These are phyloP conservation scores for Serripes groenlandicus DNA, from an alignment of 2,888 invertebrate genomes.

Conservation along the genomic window DNA sequence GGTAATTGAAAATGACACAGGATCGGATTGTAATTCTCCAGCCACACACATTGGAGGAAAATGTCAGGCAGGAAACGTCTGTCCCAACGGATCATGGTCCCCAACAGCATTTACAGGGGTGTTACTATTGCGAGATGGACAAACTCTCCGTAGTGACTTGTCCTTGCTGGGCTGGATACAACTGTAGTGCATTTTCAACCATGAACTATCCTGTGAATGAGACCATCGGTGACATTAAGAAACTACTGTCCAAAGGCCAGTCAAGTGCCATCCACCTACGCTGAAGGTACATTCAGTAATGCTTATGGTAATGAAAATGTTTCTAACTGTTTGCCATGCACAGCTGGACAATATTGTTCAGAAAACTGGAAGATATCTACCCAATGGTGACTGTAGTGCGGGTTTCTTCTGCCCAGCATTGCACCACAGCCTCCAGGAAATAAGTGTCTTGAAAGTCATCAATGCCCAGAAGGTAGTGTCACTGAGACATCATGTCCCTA, in stretches of 20 bases:
- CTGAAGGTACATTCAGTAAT: conserved; percentile 80
- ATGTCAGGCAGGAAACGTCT: conserved; percentile 83
- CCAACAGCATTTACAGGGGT: conserved; percentile 80
- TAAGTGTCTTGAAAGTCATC: conserved; percentile 82
- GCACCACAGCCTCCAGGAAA: conserved; percentile 83
- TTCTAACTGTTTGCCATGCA: conserved; percentile 83
- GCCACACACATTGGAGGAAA: conserved; percentile 79
- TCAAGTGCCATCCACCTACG: conserved; percentile 78
- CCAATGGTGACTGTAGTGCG: conserved; percentile 80
- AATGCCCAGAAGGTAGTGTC: conserved; percentile 81
- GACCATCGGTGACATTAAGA: conserved; percentile 84
- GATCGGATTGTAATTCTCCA: conserved; percentile 77
- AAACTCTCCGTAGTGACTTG: conserved; percentile 78
- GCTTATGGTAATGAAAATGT: conserved; percentile 79
- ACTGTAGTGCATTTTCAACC: conserved; percentile 80
- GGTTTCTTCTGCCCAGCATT: conserved; percentile 82
- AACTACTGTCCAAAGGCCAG: conserved; percentile 83
- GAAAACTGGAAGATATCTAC: conserved; percentile 80
- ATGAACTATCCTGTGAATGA: conserved; percentile 84
- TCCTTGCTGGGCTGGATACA: conserved; percentile 82
- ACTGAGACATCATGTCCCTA: conserved; percentile 81
- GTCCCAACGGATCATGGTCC: conserved; percentile 79
- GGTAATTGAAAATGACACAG: conserved; percentile 77
- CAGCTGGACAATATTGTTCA: conserved; percentile 82
- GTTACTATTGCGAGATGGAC: conserved; percentile 80